Evolutionary conservation across 2,113 vertebrate species (phyloP), one percentile per base, ranked within the genome.

Genomic region (Gymnobelideus leadbeateri): DNA sequence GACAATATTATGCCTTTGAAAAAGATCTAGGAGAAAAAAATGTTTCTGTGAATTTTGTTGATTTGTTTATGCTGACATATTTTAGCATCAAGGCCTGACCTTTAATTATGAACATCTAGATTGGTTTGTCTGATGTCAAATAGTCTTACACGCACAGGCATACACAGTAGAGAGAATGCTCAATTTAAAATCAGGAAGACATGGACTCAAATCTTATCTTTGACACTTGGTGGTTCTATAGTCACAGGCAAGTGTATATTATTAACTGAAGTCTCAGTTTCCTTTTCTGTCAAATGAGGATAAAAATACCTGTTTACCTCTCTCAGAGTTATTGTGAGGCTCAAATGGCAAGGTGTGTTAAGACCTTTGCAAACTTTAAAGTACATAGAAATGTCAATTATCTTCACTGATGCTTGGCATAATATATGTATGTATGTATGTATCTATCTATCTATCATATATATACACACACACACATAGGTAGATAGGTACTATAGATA

Each of bases 31-130:
- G 6, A 91, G 90, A 97, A 96, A 96, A 92, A 77, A 97, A 97
- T 89, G 93, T 91, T 93, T 95, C 89, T 68, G 54, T 31, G 96
- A 98, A 98, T 97, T 97, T 92, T 95, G 31, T 93, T 43, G 61
- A 96, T 89, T 94, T 96, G 93, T 97, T 96, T 96, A 8, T 96
- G 91, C 53, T 98, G 93, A 96, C 37, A 51, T 89, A 97, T 24
- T 10, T 23, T 89, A 23, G 10, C 49, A 96, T 50, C 91, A 89
- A 53, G 92, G 96, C 28, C 46, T 37, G 52, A 97, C 43, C 91
- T 94, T 91, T 91, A 93, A 96, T 50, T 43, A 95, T 96, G 97
- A 95, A 19, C 68, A 84, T 84, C 68, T 53, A 51, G 95, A 95
- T 47, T 89, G 96, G 8, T 91, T 51, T 53, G 3, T 95, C 57